A percentile compares a stretch with the other conserved stretches of the same genome.
Evolutionary conservation across 2,113 vertebrate genomes (phyloP).

Genomic region (Macrotus californicus): DNA sequence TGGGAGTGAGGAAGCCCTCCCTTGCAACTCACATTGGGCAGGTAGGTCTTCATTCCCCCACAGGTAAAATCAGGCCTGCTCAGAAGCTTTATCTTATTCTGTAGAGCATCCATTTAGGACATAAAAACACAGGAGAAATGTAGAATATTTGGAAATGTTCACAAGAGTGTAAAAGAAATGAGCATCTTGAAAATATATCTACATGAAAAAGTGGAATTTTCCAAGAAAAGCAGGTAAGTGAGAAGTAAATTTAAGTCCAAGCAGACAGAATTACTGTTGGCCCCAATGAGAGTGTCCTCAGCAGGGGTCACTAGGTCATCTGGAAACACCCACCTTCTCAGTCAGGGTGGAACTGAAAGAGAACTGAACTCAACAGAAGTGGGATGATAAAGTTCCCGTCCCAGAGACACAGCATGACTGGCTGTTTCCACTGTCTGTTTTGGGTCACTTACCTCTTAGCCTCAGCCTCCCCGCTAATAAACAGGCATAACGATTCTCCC

Average conservation of each 20-base stretch:
- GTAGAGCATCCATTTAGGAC: neutral
- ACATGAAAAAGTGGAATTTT: slow-evolving; percentile 16
- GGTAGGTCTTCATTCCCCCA: neutral
- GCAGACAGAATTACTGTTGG: neutral
- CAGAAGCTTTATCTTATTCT: neutral
- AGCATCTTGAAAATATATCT: neutral
- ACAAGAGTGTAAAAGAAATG: neutral
- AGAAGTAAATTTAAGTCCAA: neutral
- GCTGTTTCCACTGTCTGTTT: neutral
- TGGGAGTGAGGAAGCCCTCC: neutral
- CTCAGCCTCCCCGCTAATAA: neutral
- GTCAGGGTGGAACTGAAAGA: neutral
- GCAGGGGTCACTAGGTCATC: neutral
- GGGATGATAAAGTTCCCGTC: neutral
- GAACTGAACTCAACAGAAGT: neutral
- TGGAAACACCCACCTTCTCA: too few relatives aligned
- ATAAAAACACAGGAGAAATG: neutral
- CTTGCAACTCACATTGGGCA: neutral
- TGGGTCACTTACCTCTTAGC: neutral
- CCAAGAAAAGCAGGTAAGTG: slow-evolving; percentile 4
- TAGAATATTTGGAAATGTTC: neutral
- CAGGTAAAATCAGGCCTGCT: neutral
- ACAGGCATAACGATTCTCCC: neutral
- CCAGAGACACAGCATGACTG: neutral
- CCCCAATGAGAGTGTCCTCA: neutral